A percentile compares a stretch with the other conserved stretches of the same genome.
Evolutionary conservation across 2,797 vertebrate genomes (phyloP).

Genomic region (Anableps anableps): DNA sequence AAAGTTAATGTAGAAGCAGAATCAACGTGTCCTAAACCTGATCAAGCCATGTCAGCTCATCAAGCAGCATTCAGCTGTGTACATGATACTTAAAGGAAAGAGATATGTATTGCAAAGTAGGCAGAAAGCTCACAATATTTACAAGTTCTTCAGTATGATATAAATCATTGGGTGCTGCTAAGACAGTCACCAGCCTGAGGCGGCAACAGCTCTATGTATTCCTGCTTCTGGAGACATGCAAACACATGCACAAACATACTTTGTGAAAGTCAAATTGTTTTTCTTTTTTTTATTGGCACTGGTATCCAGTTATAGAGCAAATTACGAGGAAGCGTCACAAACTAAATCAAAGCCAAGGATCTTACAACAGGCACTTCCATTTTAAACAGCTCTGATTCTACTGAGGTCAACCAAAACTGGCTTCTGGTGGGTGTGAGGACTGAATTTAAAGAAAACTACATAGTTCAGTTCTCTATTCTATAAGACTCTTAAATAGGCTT

Average conservation of each 20-base stretch:
- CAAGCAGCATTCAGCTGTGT: neutral
- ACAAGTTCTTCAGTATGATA: neutral
- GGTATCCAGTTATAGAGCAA: too few relatives aligned
- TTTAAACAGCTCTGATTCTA: too few relatives aligned
- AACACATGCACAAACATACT: neutral
- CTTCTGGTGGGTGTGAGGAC: neutral
- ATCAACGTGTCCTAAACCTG: neutral
- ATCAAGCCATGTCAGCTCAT: neutral
- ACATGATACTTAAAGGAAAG: neutral
- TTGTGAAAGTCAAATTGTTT: too few relatives aligned
- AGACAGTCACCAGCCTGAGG: neutral
- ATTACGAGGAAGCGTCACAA: too few relatives aligned
- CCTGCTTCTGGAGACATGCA: neutral
- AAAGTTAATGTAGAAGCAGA: neutral
- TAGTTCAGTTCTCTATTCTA: neutral
- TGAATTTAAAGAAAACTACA: neutral
- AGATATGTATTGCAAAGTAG: neutral
- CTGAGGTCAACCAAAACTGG: too few relatives aligned
- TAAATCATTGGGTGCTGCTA: neutral
- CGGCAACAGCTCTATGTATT: conserved; percentile 1
- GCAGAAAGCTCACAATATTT: neutral
- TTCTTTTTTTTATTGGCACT: too few relatives aligned
- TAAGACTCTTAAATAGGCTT: neutral
- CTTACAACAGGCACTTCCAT: too few relatives aligned
- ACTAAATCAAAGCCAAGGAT: too few relatives aligned